Evolutionary conservation across 2,797 vertebrate species (phyloP).

Genomic region (Valencia hispanica): DNA sequence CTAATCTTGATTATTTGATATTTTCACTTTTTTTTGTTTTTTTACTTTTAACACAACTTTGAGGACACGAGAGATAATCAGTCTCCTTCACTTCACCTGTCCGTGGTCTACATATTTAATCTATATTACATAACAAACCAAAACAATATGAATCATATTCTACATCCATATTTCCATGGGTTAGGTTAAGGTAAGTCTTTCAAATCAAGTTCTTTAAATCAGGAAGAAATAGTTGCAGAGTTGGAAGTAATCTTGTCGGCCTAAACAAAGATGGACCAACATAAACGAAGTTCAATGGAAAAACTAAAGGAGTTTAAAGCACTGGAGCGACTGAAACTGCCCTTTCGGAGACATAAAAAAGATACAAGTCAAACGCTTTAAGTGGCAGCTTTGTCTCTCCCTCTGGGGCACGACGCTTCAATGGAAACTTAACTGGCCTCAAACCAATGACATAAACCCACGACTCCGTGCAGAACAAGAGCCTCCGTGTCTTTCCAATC

Average conservation of each 20-base stretch:
- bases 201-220: background rate
- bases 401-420: slow-evolving; percentile 70
- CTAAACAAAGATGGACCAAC: background rate
- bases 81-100: background rate
- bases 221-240: background rate
- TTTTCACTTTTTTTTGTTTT: background rate
- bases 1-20: background rate
- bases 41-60: background rate
- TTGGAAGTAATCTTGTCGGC: background rate
- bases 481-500: slow-evolving; percentile 73
- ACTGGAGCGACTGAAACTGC: slow-evolving; percentile 38
- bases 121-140: background rate
- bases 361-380: slow-evolving; percentile 70
- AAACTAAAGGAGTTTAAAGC: slow-evolving; percentile 3
- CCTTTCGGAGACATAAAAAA: slow-evolving; percentile 59
- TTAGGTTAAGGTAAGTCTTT: background rate
- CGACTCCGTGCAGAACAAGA: slow-evolving; percentile 70
- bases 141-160: too few species aligned
- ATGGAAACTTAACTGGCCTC: slow-evolving; percentile 77
- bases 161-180: background rate
- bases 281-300: slow-evolving; percentile 9
- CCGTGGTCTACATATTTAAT: background rate
- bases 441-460: slow-evolving; percentile 78
- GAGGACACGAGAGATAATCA: background rate
- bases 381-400: slow-evolving; percentile 75